These are phyloP conservation scores for Polymixis lichenea DNA, from an alignment of 2,888 invertebrate species.

Conservation along the genomic window DNA sequence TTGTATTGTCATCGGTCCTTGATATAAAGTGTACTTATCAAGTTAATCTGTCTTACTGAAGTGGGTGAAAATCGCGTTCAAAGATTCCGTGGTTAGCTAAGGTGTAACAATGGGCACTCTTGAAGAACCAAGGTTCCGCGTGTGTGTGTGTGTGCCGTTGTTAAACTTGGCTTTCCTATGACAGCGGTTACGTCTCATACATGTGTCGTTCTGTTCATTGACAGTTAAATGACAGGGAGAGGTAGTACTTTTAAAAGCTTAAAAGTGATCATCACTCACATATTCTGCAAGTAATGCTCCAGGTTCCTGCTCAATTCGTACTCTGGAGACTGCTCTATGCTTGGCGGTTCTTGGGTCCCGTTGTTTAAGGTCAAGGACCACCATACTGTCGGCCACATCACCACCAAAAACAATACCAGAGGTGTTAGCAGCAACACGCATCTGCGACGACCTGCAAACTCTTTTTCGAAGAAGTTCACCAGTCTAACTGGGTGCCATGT, in stretches of 20 bases:
- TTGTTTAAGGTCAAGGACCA: neutral
- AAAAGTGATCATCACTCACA: conserved; percentile 1
- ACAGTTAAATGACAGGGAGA: neutral
- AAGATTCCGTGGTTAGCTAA: no score
- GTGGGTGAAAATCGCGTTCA: no score
- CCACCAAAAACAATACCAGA: neutral
- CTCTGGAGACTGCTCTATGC: no score
- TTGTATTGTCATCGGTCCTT: no score
- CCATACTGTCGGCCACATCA: conserved; percentile 5
- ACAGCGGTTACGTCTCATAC: neutral
- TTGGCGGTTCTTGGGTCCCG: neutral
- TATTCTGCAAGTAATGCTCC: neutral
- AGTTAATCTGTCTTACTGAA: no score
- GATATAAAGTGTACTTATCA: no score
- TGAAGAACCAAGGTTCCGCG: neutral
- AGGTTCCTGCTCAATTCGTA: neutral
- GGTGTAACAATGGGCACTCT: no score
- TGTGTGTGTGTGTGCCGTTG: no score
- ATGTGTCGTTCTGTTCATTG: neutral
- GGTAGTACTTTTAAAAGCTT: neutral
- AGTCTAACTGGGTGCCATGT: neutral
- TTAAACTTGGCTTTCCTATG: no score
- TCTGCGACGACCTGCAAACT: neutral
- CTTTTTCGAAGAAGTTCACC: neutral
- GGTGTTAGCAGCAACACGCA: neutral